A percentile compares a stretch with the other conserved stretches of the same genome.
These are phyloP conservation scores for Narcine bancroftii DNA, from an alignment of 2,113 vertebrate genomes.

Conservation along the genomic window DNA sequence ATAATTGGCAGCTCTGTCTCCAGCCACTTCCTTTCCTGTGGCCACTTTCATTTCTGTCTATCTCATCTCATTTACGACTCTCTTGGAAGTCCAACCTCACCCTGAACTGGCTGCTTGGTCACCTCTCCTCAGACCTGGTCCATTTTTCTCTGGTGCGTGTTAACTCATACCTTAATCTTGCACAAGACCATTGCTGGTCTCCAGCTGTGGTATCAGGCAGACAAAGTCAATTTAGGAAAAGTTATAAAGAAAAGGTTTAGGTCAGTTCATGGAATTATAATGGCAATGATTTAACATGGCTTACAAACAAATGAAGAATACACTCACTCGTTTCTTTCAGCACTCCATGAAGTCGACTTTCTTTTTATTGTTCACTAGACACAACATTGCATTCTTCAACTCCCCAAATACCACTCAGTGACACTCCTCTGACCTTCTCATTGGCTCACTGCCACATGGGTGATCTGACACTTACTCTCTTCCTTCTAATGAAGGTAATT, in stretches of 20 bases:
- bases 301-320: too few species aligned
- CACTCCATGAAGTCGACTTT: too few species aligned
- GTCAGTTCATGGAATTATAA: background rate
- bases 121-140: background rate
- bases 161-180: background rate
- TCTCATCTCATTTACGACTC: background rate
- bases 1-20: background rate
- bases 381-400: too few species aligned
- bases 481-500: background rate
- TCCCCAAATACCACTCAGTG: too few species aligned
- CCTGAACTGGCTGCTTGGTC: background rate
- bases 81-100: background rate
- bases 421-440: too few species aligned
- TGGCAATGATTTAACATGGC: too few species aligned
- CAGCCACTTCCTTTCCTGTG: background rate
- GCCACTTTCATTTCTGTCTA: background rate
- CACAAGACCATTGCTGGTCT: background rate
- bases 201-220: background rate
- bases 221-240: background rate
- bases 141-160: background rate
- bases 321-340: too few species aligned
- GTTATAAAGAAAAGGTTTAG: background rate
- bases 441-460: background rate
- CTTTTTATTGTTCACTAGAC: too few species aligned
- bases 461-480: too few species aligned